phyloP scores from a whole-genome alignment of 2,113 vertebrate species.

The Lophotis ruficrista region DNA sequence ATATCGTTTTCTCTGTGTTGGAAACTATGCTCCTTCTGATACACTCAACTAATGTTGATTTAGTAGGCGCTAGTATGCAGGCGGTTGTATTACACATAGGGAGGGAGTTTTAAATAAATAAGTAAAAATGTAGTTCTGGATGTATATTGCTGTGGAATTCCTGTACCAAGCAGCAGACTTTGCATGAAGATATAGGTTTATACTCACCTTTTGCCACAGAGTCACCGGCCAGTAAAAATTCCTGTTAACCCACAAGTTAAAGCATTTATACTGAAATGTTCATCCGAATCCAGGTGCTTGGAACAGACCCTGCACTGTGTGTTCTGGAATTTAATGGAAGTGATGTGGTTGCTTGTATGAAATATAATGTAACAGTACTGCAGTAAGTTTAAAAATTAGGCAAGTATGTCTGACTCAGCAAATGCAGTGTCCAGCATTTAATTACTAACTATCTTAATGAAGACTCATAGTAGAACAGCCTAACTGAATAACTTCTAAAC shows the following conservation, averaged over 20 bases:
- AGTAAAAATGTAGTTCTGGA: constrained; percentile 8
- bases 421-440: background rate
- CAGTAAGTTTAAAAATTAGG: background rate
- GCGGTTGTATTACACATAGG: background rate
- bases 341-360: constrained; percentile 26
- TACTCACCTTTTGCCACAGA: constrained; percentile 35
- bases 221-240: constrained; percentile 45
- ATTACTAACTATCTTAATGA: background rate
- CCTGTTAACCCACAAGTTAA: background rate
- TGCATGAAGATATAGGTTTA: background rate
- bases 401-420: constrained; percentile 44
- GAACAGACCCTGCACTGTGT: constrained; percentile 39
- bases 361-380: background rate
- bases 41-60: background rate
- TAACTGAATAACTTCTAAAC: background rate
- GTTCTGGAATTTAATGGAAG: constrained; percentile 41
- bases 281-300: background rate
- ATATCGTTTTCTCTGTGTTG: background rate
- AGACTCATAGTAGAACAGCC: background rate
- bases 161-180: background rate
- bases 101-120: constrained; percentile 31
- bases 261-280: background rate
- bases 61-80: background rate
- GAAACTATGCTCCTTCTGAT: background rate
- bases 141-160: background rate